A percentile compares a stretch with the other conserved stretches of the same genome.
phyloP scores from a whole-genome alignment of 2,888 invertebrate species.

The Pseudococcus viburni region DNA sequence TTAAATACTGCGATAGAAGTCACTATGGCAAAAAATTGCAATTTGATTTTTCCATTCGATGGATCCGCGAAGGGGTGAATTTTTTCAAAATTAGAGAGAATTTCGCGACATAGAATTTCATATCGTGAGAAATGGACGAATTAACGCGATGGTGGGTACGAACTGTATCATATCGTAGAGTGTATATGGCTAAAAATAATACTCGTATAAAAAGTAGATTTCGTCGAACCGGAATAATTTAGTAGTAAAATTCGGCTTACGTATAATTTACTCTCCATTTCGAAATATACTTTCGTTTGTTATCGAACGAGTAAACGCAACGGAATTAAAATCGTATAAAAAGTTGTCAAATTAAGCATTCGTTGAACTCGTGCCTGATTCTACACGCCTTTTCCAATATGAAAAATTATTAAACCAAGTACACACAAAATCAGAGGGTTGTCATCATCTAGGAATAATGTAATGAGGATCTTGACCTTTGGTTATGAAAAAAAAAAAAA shows the following conservation, averaged over 20 bases:
- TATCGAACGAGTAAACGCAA: neutral
- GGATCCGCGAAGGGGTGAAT: neutral
- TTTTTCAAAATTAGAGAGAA: neutral
- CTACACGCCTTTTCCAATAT: neutral
- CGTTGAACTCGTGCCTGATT: neutral
- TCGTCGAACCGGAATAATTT: slow-evolving; percentile 24
- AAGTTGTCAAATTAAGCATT: slow-evolving; percentile 36
- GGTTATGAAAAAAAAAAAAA: neutral
- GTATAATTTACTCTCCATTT: slow-evolving; percentile 32
- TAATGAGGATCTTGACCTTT: neutral
- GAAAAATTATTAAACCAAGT: neutral
- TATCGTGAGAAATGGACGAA: neutral
- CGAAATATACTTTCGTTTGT: slow-evolving; percentile 10
- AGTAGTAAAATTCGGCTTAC: slow-evolving; percentile 23
- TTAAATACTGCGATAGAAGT: neutral
- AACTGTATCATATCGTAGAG: neutral
- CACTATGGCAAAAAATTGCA: neutral
- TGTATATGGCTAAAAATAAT: slow-evolving; percentile 6
- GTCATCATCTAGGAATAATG: neutral
- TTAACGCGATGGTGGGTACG: neutral
- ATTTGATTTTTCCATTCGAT: neutral
- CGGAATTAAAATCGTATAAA: slow-evolving; percentile 28
- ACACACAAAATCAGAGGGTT: neutral
- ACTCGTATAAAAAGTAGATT: slow-evolving; percentile 23
- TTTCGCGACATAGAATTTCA: neutral